Conservation (phyloP, 2,797 vertebrate species). For the Sphenopsis melanotis region DNA sequence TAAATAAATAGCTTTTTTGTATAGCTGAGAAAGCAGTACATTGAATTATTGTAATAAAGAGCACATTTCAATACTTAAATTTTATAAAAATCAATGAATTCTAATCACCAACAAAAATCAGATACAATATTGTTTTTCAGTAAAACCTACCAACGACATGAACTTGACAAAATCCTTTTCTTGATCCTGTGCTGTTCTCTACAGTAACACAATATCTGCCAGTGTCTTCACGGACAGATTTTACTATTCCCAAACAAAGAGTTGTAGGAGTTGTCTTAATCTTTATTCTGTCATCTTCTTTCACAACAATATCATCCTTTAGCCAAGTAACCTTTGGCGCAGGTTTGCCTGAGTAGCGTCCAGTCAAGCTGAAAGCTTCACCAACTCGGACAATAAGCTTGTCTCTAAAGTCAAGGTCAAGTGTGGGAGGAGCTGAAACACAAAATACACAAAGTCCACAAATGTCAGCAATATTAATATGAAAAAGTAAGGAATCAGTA, state of each 20-base stretch:
- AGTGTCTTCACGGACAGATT: conserved; percentile 88
- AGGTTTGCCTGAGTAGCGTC: conserved; percentile 93
- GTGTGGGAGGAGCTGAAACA: conserved; percentile 89
- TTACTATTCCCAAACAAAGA: conserved; percentile 87
- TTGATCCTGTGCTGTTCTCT: conserved; percentile 92
- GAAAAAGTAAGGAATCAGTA: background rate
- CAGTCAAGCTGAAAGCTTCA: conserved; percentile 90
- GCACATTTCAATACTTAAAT: background rate
- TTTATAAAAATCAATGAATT: background rate
- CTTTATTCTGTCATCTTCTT: conserved; percentile 84
- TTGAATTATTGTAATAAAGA: background rate
- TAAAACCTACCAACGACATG: conserved; percentile 88
- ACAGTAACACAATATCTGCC: conserved; percentile 92
- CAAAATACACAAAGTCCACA: background rate
- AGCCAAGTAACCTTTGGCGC: conserved; percentile 90
- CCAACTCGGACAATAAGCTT: conserved; percentile 90
- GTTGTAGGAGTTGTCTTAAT: conserved; percentile 88
- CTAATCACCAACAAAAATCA: background rate
- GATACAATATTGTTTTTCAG: background rate
- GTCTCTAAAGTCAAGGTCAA: conserved; percentile 96
- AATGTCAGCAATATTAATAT: background rate
- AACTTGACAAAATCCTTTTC: conserved; percentile 91
- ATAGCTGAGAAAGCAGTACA: background rate
- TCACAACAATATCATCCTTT: conserved; percentile 85
- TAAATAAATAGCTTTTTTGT: background rate